Percentiles rank a stretch among this genome's conserved stretches.
These are phyloP conservation scores for Mnemiopsis leidyi DNA, from an alignment of 37 sponge, comb jelly and placozoan species.

Conservation along the genomic window DNA sequence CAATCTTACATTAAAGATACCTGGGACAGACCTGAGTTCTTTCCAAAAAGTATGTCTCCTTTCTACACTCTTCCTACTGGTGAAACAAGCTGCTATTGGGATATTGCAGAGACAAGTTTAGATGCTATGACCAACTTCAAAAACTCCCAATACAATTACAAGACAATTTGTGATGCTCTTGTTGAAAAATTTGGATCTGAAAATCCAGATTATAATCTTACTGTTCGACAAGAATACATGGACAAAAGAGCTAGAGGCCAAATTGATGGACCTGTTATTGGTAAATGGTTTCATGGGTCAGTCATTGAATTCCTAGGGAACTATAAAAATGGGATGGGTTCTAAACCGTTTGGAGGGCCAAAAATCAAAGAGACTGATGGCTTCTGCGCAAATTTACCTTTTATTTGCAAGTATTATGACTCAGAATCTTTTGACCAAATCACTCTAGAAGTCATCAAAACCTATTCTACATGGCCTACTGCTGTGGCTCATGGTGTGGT, in stretches of 20 bases:
- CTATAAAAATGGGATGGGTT: neutral
- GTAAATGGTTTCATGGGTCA: constrained; percentile 15
- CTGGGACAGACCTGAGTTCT: constrained; percentile 15
- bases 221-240: constrained; percentile 10
- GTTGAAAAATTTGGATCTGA: constrained; percentile 11
- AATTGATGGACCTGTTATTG: constrained; percentile 40
- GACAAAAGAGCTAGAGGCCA: neutral
- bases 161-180: constrained; percentile 20
- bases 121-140: neutral
- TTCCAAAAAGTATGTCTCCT: constrained; percentile 31
- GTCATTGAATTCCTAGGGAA: neutral
- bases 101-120: constrained; percentile 3
- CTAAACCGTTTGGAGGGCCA: constrained; percentile 40
- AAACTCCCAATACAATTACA: neutral
- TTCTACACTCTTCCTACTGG: constrained; percentile 50
- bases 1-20: constrained; percentile 25
- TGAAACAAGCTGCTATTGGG: constrained; percentile 40
- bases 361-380: constrained; percentile 52
- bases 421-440: neutral
- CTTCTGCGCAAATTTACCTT: constrained; percentile 17
- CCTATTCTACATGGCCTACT: constrained; percentile 31
- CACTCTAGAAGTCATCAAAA: neutral
- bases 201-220: constrained; percentile 12
- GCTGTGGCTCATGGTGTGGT: constrained; percentile 28
- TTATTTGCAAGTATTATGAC: neutral